Percentiles rank a stretch among this genome's conserved stretches.
phyloP scores from a whole-genome alignment of 2,888 invertebrate genomes.

The Marasmarcha lunaedactyla region DNA sequence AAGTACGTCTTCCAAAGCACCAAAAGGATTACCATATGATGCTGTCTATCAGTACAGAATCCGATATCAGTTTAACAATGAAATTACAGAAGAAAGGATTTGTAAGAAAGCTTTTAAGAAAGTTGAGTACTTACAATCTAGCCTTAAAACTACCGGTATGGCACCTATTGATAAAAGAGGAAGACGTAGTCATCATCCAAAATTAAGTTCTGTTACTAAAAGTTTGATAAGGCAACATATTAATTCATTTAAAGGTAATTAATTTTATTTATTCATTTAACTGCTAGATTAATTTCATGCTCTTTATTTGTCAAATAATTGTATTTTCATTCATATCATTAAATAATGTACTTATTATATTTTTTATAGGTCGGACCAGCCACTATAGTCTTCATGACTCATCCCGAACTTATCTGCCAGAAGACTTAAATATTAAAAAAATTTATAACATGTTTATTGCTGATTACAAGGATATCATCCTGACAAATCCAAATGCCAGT shows the following conservation, averaged over 20 bases:
- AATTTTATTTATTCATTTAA: too few relatives aligned
- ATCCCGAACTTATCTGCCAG: neutral
- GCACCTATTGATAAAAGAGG: conserved; percentile 6
- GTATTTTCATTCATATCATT: too few relatives aligned
- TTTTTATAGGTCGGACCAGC: neutral
- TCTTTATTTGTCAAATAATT: too few relatives aligned
- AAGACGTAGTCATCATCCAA: conserved; percentile 5
- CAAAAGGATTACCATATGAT: neutral
- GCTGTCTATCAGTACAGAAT: conserved; percentile 3
- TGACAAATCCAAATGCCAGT: neutral
- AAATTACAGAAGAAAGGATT: neutral
- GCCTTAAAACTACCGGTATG: neutral
- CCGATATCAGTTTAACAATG: neutral
- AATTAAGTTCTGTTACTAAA: neutral
- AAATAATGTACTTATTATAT: neutral
- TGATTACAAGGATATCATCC: neutral
- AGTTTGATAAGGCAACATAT: neutral
- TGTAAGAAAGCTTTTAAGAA: neutral
- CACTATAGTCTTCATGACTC: conserved; percentile 6
- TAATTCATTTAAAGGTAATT: neutral
- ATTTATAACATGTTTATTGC: neutral
- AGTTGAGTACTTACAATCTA: neutral
- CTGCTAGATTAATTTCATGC: neutral
- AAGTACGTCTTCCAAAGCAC: conserved; percentile 1
- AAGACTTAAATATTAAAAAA: conserved; percentile 4